Percentiles rank a stretch among this genome's conserved stretches.
Evolutionary conservation across 2,888 invertebrate genomes (phyloP).

Genomic region (Drosophila antonietae): DNA sequence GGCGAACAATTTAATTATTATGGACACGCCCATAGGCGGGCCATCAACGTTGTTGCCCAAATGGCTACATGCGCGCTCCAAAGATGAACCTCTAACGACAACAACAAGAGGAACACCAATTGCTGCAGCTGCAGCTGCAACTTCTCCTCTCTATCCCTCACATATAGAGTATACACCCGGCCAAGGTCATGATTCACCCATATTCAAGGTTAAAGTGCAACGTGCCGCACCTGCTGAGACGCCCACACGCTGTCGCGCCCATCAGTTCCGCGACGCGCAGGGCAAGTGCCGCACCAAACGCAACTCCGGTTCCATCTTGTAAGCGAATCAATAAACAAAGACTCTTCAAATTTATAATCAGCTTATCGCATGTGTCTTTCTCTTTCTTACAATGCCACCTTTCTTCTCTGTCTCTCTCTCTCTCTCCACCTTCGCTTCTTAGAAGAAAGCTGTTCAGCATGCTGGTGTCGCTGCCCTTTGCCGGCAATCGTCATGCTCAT

Average conservation of each 20-base stretch:
- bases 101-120: conserved; percentile 13
- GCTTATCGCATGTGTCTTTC: conserved; percentile 47
- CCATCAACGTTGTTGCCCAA: conserved; percentile 40
- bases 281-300: conserved; percentile 75
- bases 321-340: conserved; percentile 54
- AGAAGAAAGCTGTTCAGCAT: conserved; percentile 77
- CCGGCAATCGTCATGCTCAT: conserved; percentile 47
- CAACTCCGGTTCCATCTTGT: conserved; percentile 75
- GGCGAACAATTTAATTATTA: conserved; percentile 62
- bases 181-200: conserved; percentile 67
- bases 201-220: conserved; percentile 75
- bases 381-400: background rate
- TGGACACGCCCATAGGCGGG: conserved; percentile 52
- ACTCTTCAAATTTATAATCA: conserved; percentile 46
- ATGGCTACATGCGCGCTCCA: conserved; percentile 58
- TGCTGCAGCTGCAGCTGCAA: conserved; percentile 2
- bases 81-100: conserved; percentile 56
- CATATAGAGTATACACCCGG: conserved; percentile 63
- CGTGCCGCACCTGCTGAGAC: conserved; percentile 43
- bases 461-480: conserved; percentile 76
- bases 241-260: conserved; percentile 65
- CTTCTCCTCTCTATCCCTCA: conserved; percentile 15
- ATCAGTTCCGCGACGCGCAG: conserved; percentile 71
- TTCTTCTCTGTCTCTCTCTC: conserved; percentile 7
- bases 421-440: conserved; percentile 11